A percentile compares a stretch with the other conserved stretches of the same genome.
phyloP scores from a whole-genome alignment of 2,113 vertebrate species.

The Progne subis region DNA sequence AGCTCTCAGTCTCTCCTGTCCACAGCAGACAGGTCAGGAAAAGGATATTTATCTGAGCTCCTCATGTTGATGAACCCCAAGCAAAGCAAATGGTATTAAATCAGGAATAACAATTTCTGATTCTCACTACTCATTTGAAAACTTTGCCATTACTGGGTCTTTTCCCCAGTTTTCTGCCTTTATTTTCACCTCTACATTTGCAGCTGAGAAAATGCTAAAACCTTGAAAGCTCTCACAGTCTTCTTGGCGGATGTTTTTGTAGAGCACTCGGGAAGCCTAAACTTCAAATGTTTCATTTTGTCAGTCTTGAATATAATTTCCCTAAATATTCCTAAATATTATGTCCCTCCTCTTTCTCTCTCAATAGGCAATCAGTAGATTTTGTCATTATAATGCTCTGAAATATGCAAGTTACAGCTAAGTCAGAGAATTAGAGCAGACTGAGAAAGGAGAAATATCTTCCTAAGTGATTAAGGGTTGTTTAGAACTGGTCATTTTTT shows the following conservation, averaged over 20 bases:
- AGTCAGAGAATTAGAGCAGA: not conserved
- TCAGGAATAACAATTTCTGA: not conserved
- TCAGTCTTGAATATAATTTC: not conserved
- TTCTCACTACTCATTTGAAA: not conserved
- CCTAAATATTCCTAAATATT: not conserved
- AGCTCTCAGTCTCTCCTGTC: not conserved
- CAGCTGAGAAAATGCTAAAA: not conserved
- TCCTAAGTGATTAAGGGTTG: not conserved
- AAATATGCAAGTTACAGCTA: not conserved
- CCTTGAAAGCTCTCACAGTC: not conserved
- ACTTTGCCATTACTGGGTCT: not conserved
- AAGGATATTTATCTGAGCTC: not conserved
- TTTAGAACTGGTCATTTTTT: not conserved
- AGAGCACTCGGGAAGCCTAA: not conserved
- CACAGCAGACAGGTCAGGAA: not conserved
- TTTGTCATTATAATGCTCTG: not conserved
- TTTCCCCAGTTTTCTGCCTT: not conserved
- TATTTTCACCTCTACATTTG: not conserved
- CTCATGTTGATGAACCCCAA: not conserved
- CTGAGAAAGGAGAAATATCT: not conserved
- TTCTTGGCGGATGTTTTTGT: not conserved
- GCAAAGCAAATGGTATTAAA: not conserved
- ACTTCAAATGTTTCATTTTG: not conserved
- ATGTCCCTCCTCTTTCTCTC: not conserved
- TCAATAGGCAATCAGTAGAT: not conserved